Base-by-base conservation (phyloP, 2,113 vertebrate genomes). In the Passer montanus region DNA sequence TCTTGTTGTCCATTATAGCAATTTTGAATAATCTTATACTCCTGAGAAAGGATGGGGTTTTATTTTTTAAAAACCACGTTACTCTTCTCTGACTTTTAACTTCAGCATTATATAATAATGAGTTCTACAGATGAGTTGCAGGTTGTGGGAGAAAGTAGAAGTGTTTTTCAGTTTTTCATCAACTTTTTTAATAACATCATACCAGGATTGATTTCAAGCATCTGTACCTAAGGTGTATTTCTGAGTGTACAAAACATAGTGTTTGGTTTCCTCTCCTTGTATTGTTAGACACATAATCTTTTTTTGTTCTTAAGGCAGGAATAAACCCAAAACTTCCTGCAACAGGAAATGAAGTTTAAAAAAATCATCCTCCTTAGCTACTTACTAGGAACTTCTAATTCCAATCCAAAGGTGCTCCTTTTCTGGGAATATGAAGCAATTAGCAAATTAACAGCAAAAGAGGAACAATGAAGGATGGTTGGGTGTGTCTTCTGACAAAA, bases 401-500 rank as follows among this genome's bases (percentile, higher is more conserved):
- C 22, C 26, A 66, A 22, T 11, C 15, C 22, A 56, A 77, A 91
- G 28, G 28, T 53, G 2, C 3, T 91, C 10, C 11, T 87, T 76
- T 70, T 72, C 68, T 82, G 30, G 20, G 35, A 91, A 82, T 83
- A 62, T 27, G 59, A 94, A 86, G 16, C n/a, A 81, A 79, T 88
- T 92, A 94, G 19, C 44, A 84, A 89, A 87, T 70, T 62, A 89
- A 79, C 47, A 86, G 58, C 47, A 89, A 91, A 87, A 81, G 11
- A 21, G 10, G 6, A 35, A 60, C 4, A 56, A 53, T 16, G 63
- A 78, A 89, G 68, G 43, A 28, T 52, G 19, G 24, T 5, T 46
- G 1, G 30, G 41, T 39, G 28, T 60, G 12, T 33, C 33, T 21
- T 85, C 64, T 84, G 60, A 83, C 56, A 91, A 44, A 90, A 95